Conservation (phyloP, 2,888 invertebrate species). For the Periphyllus acericola region DNA sequence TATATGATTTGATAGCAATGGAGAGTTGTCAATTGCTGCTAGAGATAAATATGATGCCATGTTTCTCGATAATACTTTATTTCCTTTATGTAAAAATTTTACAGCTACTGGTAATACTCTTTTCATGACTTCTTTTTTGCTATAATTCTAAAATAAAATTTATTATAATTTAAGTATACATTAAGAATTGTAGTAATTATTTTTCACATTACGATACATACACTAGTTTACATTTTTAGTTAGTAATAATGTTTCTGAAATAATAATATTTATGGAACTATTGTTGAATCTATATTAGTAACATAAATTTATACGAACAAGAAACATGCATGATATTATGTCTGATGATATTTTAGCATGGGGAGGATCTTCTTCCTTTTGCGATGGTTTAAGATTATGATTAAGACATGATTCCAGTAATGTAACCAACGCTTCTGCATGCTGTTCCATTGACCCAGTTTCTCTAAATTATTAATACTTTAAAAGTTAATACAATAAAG, state of each 20-base stretch:
- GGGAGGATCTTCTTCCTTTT: constrained; percentile 87
- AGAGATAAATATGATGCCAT: constrained; percentile 91
- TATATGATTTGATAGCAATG: constrained; percentile 85
- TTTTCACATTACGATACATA: background rate
- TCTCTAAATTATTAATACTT: constrained; percentile 70
- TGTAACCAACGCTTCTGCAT: constrained; percentile 84
- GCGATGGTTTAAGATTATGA: constrained; percentile 84
- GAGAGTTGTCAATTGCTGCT: constrained; percentile 91
- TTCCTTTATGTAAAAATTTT: constrained; percentile 89
- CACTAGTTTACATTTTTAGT: background rate
- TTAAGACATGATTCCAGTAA: constrained; percentile 87
- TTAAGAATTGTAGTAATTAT: background rate
- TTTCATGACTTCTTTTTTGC: constrained; percentile 80
- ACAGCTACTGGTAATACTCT: constrained; percentile 89
- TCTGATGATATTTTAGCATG: constrained; percentile 97
- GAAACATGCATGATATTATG: constrained; percentile 92
- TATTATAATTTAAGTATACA: background rate
- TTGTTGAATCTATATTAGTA: background rate
- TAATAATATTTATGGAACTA: too few relatives aligned
- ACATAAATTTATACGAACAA: constrained; percentile 73
- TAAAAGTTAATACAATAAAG: too few relatives aligned
- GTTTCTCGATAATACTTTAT: constrained; percentile 87
- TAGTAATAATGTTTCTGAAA: background rate
- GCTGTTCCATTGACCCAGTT: constrained; percentile 85
- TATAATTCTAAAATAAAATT: constrained; percentile 73